A percentile compares a stretch with the other conserved stretches of the same genome.
These are phyloP conservation scores for Macropodus opercularis DNA, from an alignment of 2,797 vertebrate genomes.

Conservation along the genomic window DNA sequence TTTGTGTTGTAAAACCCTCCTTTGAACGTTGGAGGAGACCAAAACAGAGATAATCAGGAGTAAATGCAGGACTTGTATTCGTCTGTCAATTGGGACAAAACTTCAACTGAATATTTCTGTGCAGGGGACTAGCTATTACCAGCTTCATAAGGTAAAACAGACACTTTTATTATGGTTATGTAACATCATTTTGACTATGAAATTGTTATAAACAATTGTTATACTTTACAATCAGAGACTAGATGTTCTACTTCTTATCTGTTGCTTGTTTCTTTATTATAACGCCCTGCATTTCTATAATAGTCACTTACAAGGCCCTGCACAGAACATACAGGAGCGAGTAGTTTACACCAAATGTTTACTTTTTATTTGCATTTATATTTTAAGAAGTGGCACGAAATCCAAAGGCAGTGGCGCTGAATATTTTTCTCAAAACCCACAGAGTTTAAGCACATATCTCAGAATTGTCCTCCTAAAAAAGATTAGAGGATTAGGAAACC, in stretches of 20 bases:
- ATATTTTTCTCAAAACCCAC: constrained; percentile 42
- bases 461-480: constrained; percentile 64
- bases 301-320: constrained; percentile 7
- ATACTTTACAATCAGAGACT: too few species aligned
- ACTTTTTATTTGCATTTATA: constrained; percentile 32
- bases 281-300: neutral
- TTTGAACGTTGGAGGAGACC: neutral
- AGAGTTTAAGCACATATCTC: constrained; percentile 58
- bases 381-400: constrained; percentile 33
- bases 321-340: neutral
- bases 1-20: too few species aligned
- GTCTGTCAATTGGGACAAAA: neutral
- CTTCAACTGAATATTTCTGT: too few species aligned
- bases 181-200: too few species aligned
- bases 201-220: too few species aligned
- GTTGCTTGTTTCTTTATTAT: too few species aligned
- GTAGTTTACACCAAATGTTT: constrained; percentile 25
- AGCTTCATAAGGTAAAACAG: neutral
- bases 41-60: neutral
- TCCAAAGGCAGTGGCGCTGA: constrained; percentile 21
- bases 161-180: neutral
- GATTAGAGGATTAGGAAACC: constrained; percentile 71
- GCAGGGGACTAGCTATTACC: neutral
- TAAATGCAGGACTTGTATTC: neutral
- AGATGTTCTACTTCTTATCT: too few species aligned